A percentile compares a stretch with the other conserved stretches of the same genome.
These are phyloP conservation scores for Plectropomus leopardus DNA, from an alignment of 2,113 vertebrate genomes.

Conservation along the genomic window DNA sequence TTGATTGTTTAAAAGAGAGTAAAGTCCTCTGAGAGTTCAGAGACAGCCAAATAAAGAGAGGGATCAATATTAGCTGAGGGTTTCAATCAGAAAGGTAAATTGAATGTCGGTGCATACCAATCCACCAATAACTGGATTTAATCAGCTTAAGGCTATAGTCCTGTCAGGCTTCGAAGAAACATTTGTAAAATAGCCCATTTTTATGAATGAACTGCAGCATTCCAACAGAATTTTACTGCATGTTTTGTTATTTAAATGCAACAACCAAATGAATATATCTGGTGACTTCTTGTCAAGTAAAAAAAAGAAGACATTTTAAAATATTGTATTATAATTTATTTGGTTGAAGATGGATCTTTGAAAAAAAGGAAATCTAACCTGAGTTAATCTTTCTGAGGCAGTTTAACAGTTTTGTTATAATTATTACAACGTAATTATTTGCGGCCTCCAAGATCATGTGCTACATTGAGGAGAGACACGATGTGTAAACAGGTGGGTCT, in stretches of 20 bases:
- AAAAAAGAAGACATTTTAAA: not conserved
- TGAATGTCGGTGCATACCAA: constrained; percentile 9
- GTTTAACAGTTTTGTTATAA: not conserved
- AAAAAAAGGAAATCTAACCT: not conserved
- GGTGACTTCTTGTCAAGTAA: not conserved
- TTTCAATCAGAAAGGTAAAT: constrained; percentile 6
- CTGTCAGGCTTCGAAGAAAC: not conserved
- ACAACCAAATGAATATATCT: not conserved
- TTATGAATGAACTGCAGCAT: not conserved
- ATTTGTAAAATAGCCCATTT: not conserved
- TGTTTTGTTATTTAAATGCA: not conserved
- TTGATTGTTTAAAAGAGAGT: constrained; percentile 30
- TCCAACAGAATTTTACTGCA: no score
- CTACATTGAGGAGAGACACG: not conserved
- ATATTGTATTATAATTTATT: not conserved
- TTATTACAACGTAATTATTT: not conserved
- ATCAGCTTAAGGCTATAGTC: not conserved
- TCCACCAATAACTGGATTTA: constrained; percentile 6
- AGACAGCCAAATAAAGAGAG: constrained; percentile 23
- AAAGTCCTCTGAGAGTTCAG: constrained; percentile 1
- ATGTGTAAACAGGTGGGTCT: not conserved
- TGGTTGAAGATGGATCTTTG: not conserved
- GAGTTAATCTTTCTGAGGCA: no score
- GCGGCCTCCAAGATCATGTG: not conserved
- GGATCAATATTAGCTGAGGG: constrained; percentile 53